Evolutionary conservation across 2,888 invertebrate species (phyloP), one percentile per base, ranked within the genome.

Genomic region (Rhamnusium bicolor): DNA sequence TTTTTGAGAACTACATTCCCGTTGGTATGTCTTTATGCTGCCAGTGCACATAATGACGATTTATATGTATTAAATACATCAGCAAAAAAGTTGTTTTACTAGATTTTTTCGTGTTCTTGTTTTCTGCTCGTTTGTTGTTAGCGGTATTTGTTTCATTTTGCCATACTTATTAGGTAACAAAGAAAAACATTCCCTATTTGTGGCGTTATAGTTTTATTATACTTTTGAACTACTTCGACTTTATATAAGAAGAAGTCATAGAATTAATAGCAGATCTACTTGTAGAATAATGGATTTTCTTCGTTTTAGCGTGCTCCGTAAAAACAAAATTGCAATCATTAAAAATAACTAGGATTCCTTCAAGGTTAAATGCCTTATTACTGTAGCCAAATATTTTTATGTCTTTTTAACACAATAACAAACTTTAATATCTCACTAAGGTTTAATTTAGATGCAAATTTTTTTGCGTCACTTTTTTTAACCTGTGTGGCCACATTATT

Each of bases 1-100:
- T 86, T 86, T 86, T 86, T 85, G 85, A 86, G 84, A 84, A 84
- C 85, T 83, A 85, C 86, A 86, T 86, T 86, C 85, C 80, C 81
- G 82, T 82, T 82, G 85, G 84, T 85, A 85, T 84, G 85, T 85
- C 86, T 85, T 85, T 83, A 84, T 84, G 84, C 83, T 83, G 82
- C 83, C 84, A 82, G 80, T 81, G 79, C 83, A 81, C 84, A 85
- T 85, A 85, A 84, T 83, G 85, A 85, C 85, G 84, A 85, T 86
- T 86, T 86, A 86, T 86, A 85, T 82, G 84, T 83, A 83, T 85
- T 77, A 80, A 81, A 79, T 71, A 71, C 61, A 69, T 70, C 71
- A 66, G 69, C 66, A 81, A 83, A 84, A 84, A 84, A 84, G 81
- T 78, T 76, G 83, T 79, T 76, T 75, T 58, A 75, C 81, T 79